Conservation (phyloP, 2,113 vertebrate species). For the Coreoperca whiteheadi region DNA sequence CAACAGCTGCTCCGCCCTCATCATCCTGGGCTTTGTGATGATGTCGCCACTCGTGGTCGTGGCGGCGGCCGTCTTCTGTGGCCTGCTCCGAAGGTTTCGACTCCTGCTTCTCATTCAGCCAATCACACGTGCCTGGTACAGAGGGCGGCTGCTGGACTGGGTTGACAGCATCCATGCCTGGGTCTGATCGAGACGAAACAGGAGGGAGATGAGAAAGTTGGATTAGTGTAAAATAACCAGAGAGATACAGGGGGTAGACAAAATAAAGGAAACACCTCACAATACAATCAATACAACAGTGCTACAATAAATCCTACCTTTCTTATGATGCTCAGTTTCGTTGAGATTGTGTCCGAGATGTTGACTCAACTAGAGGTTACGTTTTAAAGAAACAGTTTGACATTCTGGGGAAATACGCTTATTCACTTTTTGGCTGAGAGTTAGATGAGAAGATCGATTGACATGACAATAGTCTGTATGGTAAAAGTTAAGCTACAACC, state of each 20-base stretch:
- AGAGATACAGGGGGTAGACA: conserved; percentile 17
- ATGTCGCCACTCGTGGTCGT: conserved; percentile 94
- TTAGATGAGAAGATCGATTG: background rate
- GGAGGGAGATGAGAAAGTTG: background rate
- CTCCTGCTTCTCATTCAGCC: conserved; percentile 87
- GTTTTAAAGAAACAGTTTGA: background rate
- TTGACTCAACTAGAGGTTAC: background rate
- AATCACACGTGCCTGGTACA: conserved; percentile 81
- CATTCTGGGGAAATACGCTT: background rate
- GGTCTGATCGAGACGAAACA: conserved; percentile 82
- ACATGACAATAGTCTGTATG: background rate
- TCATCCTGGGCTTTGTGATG: conserved; percentile 94
- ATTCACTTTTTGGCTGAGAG: background rate
- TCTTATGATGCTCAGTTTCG: background rate
- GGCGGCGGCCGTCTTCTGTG: conserved; percentile 90
- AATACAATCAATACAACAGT: background rate
- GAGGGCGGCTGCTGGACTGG: conserved; percentile 83
- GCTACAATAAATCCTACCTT: background rate
- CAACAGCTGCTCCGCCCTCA: conserved; percentile 93
- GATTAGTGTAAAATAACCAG: conserved; percentile 17
- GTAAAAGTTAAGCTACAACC: too few species aligned
- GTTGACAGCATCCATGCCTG: conserved; percentile 84
- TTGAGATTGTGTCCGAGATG: background rate
- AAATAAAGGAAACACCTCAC: conserved; percentile 7
- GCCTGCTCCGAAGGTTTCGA: conserved; percentile 86